Conservation (phyloP, 1,140 invertebrate genomes). For the Metaphire vulgaris region DNA sequence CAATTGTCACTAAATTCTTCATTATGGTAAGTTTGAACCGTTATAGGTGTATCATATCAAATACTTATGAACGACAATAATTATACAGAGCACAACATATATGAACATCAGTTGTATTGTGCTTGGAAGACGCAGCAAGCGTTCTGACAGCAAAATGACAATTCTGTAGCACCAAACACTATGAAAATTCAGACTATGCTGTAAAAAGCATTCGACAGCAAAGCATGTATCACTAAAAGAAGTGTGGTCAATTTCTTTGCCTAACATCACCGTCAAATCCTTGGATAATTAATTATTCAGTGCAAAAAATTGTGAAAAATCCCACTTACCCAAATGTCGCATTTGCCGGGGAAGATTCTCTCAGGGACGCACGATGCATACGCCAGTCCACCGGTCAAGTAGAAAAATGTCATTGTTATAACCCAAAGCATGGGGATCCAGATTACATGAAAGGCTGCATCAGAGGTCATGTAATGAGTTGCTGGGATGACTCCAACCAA, state of each 20-base stretch:
- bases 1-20: background rate
- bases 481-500: slow-evolving; percentile 22
- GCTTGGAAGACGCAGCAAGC: too few relatives aligned
- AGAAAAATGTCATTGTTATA: slow-evolving; percentile 27
- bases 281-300: too few relatives aligned
- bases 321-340: slow-evolving; percentile 29
- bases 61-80: too few relatives aligned
- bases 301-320: too few relatives aligned
- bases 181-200: too few relatives aligned
- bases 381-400: slow-evolving; percentile 27
- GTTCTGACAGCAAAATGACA: too few relatives aligned
- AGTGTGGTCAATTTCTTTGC: too few relatives aligned
- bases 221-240: too few relatives aligned
- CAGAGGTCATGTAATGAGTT: slow-evolving; percentile 24
- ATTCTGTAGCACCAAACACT: too few relatives aligned
- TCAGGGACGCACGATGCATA: slow-evolving; percentile 31
- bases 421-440: slow-evolving; percentile 24
- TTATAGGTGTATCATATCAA: background rate
- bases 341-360: slow-evolving; percentile 31
- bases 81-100: too few relatives aligned
- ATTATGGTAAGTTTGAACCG: background rate
- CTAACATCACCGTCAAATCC: too few relatives aligned
- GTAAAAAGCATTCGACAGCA: too few relatives aligned
- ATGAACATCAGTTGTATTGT: background rate
- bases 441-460: slow-evolving; percentile 10